Base-by-base conservation (phyloP, 2,888 invertebrate species). In the Zele albiditarsus region DNA sequence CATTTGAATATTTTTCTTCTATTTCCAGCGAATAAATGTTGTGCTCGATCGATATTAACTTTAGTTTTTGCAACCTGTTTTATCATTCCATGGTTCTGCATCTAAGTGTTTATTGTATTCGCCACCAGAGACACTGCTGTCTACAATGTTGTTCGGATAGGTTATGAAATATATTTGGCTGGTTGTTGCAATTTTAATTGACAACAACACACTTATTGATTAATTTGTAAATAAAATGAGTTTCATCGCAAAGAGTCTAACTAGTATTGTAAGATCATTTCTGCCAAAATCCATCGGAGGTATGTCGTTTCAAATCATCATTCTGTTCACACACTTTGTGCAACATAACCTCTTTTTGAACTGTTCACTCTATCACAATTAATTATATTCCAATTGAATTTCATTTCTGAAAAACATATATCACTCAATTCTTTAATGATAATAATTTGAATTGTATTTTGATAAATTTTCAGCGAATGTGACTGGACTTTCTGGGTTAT, bases 221-320 rank as follows among this genome's bases (percentile, higher is more conserved):
- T 27, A 72, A 66, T 14, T 42, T 27, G 63, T 57, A 63, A 70
- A 28, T 14, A 79, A 63, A 70, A 87, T 87, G 87, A 87, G 84
- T 71, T 71, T 84, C 57, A 74, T 87, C 33, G 72, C 79, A 5
- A 84, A 67, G 65, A 80, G 78, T 62, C 33, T 86, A 57, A 74
- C 79, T 16, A 82, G 69, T 23, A 75, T 83, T 25, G 79, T 83
- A 14, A 80, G 74, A 60, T 67, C 80, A 20, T 84, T 79, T 33
- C 10, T 85, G 16, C 70, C 78, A 63, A 84, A 74, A 72, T 76
- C 82, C 25, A 67, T 81, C 1, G 74, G 79, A 82, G 85, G 87
- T 87, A 84, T 60, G 62, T 27, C 14, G 27, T 58, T 46, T 12
- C 28, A 8, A 63, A 20, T 33, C 31, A 16, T n/a, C 8, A 4